A percentile compares a stretch with the other conserved stretches of the same genome.
These are phyloP conservation scores for Phrynosoma platyrhinos DNA, from an alignment of 2,113 vertebrate genomes.

Conservation along the genomic window DNA sequence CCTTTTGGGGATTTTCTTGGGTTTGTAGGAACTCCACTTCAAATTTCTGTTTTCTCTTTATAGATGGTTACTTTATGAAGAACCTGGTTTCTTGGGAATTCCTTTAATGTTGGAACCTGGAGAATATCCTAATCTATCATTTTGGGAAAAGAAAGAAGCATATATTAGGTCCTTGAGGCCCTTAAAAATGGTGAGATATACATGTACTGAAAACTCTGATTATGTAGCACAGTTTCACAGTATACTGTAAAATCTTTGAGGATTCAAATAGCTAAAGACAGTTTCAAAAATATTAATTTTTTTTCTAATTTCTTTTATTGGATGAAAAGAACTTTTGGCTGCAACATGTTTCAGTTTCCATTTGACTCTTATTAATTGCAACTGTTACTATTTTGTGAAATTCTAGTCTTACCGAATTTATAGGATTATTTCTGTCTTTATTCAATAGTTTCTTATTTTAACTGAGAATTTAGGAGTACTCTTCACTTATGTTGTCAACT, in stretches of 20 bases:
- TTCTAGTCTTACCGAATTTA: not conserved
- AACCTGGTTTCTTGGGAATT: slow-evolving; percentile 88
- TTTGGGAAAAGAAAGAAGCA: slow-evolving; percentile 89
- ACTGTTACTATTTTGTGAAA: not conserved
- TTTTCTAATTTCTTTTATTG: not conserved
- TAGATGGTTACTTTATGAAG: slow-evolving; percentile 94
- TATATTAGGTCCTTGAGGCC: slow-evolving; percentile 91
- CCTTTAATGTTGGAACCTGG: slow-evolving; percentile 88
- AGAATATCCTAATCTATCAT: slow-evolving; percentile 88
- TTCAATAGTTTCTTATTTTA: slow-evolving; percentile 3
- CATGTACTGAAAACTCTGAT: rapidly evolving
- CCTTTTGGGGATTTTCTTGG: not conserved
- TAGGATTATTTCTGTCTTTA: not conserved
- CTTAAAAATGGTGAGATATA: slow-evolving; percentile 86
- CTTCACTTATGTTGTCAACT: not conserved
- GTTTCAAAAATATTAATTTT: rapidly evolving
- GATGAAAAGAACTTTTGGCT: not conserved
- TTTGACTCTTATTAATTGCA: not conserved
- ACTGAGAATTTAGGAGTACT: not conserved
- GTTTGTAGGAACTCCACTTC: not conserved
- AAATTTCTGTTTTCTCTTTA: not conserved
- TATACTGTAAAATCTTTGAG: not conserved
- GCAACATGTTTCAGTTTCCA: not conserved
- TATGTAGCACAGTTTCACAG: not conserved
- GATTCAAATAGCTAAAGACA: not conserved